Evolutionary conservation across 1,140 invertebrate genomes (phyloP), one percentile per base, ranked within the genome.

Genomic region (Plectrocnemia conspersa): DNA sequence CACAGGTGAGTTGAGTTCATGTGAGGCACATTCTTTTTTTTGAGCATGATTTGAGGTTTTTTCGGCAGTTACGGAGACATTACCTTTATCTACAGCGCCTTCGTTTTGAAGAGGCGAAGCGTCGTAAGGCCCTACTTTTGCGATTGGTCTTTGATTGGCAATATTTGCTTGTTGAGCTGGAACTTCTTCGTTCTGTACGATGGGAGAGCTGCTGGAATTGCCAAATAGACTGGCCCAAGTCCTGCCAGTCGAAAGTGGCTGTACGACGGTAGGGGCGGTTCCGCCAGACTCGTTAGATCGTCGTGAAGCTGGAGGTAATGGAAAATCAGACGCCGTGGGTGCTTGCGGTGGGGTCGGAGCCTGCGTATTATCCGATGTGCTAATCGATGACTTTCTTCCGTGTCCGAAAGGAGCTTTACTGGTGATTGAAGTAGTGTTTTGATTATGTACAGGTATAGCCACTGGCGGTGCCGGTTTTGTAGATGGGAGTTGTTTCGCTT

Each of bases 71-170:
- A 65, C n/a, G n/a, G n/a, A n/a, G n/a, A n/a, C n/a, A n/a, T n/a
- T n/a, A n/a, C n/a, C 59, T 21, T 56, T 61, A 46, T 75, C 74
- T 4, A 70, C 67, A 13, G 61, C 35, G 2, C 59, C 38, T 11
- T 65, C 59, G 22, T 63, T 63, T 54, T 70, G 68, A 10, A 70
- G 57, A 4, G 71, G 72, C 0, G 73, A 76, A 0, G 74, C 75
- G 38, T 79, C 78, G 60, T 70, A 80, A 16, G 78, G 78, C 6
- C 73, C 73, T 13, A 80, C 78, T 64, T 79, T 80, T 13, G 78
- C 78, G 7, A 79, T 73, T 1, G 77, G 78, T 59, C 78, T 79
- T 25, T 75, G 77, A 21, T 55, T 65, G 9, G 52, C 47, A 24
- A 59, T 24, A 22, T 18, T 11, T 32, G 19, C 66, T 6, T 42